Percentiles rank a stretch among this genome's conserved stretches.
Evolutionary conservation across 1,140 invertebrate species (phyloP).

Genomic region (Halotydeus destructor): DNA sequence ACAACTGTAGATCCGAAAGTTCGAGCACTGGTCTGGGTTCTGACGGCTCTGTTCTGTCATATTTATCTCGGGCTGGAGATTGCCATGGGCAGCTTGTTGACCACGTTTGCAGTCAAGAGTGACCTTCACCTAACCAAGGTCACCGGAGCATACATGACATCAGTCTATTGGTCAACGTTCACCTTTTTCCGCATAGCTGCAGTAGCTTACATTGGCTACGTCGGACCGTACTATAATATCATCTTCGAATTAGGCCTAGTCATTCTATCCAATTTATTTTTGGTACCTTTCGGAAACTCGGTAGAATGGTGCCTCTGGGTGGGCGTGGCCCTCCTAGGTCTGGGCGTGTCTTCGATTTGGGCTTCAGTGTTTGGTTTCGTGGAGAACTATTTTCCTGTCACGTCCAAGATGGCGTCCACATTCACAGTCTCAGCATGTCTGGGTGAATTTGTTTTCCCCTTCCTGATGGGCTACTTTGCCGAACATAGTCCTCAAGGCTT

Average conservation of each 20-base stretch:
- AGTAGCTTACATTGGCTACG: neutral
- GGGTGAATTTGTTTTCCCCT: slow-evolving; percentile 29
- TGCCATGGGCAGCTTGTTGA: slow-evolving; percentile 27
- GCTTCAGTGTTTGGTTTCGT: slow-evolving; percentile 29
- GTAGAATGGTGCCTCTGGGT: no score
- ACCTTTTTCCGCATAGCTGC: slow-evolving; percentile 21
- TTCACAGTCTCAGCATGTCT: slow-evolving; percentile 28
- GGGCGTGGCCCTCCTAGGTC: no score
- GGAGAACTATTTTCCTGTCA: slow-evolving; percentile 27
- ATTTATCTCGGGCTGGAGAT: slow-evolving; percentile 28
- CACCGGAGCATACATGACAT: slow-evolving; percentile 24
- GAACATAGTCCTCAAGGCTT: no score
- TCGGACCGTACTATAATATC: neutral
- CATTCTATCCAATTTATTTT: no score
- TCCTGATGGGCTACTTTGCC: slow-evolving; percentile 24
- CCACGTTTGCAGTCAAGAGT: slow-evolving; percentile 24
- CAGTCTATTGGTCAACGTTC: slow-evolving; percentile 30
- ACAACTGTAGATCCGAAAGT: no score
- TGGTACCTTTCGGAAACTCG: neutral
- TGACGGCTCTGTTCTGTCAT: slow-evolving; percentile 12
- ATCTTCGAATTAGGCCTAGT: neutral
- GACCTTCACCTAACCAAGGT: slow-evolving; percentile 22
- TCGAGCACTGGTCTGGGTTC: no score
- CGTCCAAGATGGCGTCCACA: slow-evolving; percentile 28
- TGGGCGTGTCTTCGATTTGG: slow-evolving; percentile 31